Evolutionary conservation across 1,140 invertebrate genomes (phyloP).

Genomic region (Aethina tumida): DNA sequence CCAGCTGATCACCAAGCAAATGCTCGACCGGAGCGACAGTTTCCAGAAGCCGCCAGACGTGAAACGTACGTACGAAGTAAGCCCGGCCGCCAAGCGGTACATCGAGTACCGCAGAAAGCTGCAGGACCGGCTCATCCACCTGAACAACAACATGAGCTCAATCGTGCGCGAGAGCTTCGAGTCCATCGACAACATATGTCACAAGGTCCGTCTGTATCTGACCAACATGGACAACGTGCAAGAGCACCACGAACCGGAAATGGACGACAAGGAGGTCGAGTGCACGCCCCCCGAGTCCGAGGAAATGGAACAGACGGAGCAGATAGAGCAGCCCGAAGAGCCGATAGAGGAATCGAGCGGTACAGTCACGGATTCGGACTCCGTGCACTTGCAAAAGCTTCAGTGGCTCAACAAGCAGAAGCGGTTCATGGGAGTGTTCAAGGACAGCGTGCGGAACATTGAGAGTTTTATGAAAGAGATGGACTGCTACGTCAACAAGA

Average conservation of each 20-base stretch:
- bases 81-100: constrained; percentile 1
- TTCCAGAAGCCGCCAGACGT: not conserved
- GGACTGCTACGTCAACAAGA: too few species aligned
- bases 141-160: constrained; percentile 25
- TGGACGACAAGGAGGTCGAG: constrained; percentile 9
- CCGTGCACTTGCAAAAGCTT: too few species aligned
- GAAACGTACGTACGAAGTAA: not conserved
- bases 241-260: constrained; percentile 6
- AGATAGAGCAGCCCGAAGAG: not conserved
- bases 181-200: constrained; percentile 21
- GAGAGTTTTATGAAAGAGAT: too few species aligned
- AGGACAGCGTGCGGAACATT: too few species aligned
- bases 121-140: constrained; percentile 15
- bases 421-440: too few species aligned
- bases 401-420: too few species aligned
- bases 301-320: not conserved
- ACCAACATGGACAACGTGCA: constrained; percentile 5
- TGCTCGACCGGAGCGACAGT: not conserved
- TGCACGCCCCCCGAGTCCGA: constrained; percentile 7
- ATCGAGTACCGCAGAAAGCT: constrained; percentile 11
- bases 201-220: constrained; percentile 16
- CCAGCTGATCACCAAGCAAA: not conserved
- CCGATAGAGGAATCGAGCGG: not conserved
- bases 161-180: constrained; percentile 21
- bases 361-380: too few species aligned